These are phyloP conservation scores for Penaeus japonicus DNA, from an alignment of 1,140 invertebrate genomes.

Conservation along the genomic window DNA sequence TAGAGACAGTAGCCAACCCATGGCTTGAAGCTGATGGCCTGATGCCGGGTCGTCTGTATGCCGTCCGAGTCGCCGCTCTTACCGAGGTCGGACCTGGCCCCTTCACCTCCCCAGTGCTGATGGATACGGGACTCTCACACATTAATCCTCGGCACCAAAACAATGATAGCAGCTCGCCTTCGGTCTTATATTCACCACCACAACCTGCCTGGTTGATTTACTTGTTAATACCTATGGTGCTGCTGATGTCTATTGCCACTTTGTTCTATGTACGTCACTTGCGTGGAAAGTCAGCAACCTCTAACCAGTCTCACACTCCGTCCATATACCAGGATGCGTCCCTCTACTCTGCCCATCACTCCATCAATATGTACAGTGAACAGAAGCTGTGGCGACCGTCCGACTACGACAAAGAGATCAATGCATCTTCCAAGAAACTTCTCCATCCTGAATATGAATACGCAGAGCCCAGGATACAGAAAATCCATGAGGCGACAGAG, in stretches of 20 bases:
- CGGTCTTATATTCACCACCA: conserved; percentile 44
- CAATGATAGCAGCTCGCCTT: background rate
- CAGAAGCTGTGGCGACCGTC: conserved; percentile 52
- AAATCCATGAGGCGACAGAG: conserved; percentile 39
- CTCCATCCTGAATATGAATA: conserved; percentile 54
- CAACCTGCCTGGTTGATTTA: conserved; percentile 57
- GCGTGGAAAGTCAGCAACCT: conserved; percentile 29
- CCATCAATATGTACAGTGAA: conserved; percentile 57
- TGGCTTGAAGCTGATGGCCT: conserved; percentile 52
- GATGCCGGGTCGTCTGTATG: conserved; percentile 37
- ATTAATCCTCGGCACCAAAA: background rate
- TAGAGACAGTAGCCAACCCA: conserved; percentile 39
- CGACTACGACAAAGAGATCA: conserved; percentile 46
- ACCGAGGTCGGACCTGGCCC: conserved; percentile 54
- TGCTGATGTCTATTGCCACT: conserved; percentile 45
- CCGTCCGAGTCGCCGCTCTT: conserved; percentile 50
- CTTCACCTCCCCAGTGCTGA: conserved; percentile 33
- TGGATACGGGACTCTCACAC: conserved; percentile 17
- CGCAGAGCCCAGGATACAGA: conserved; percentile 50
- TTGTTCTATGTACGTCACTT: conserved; percentile 47
- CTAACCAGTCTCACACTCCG: conserved; percentile 33
- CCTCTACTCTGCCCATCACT: conserved; percentile 40
- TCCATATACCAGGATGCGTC: conserved; percentile 40
- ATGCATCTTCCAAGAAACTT: conserved; percentile 36
- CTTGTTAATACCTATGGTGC: conserved; percentile 46